Base-by-base conservation (phyloP, 2,888 invertebrate genomes). In the Dryocosmus kuriphilus region DNA sequence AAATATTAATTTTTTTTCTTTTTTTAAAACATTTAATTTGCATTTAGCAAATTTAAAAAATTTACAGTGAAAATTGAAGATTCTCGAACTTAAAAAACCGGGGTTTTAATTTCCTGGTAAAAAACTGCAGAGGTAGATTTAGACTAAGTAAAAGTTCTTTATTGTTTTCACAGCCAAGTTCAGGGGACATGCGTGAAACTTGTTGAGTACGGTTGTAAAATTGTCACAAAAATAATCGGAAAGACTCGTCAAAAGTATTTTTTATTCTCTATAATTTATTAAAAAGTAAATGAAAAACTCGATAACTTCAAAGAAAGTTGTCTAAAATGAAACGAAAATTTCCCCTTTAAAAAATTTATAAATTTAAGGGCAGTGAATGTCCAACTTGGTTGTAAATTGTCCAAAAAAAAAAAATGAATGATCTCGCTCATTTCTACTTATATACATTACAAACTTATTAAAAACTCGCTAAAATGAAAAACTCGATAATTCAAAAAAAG, bases 131-230 rank as follows among this genome's bases (percentile, higher is more conserved):
- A 46, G 30, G 6, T 51, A 55, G 35, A 63, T 1, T 55, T 63
- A 63, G 41, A 41, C 41, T 41, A 41, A 67, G 67, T 55, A 27
- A 51, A 71, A 32, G 51, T 71, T 51, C 32, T 32, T 30, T 51
- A 51, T 71, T 71, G 71, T 71, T 71, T 51, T 71, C 71, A 71
- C 41, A 71, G 27, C 60, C n/a, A 60, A 77, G 76, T 74, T 79
- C 80, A 80, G 81, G 81, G 80, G 73, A 80, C 77, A 74, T 77
- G 75, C 76, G 61, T 78, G 77, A 55, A 71, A 71, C 71, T 71
- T n/a, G 46, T 32, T 51, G 51, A 71, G 51, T 71, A 51, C 51
- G 27, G 14, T 51, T 51, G 30, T 71, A 71, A 46, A 46, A 71
- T 71, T 71, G 46, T 51, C 41, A n/a, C 71, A 14, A 51, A 71